Conservation (phyloP, 2,113 vertebrate genomes). For the Ellobius talpinus region DNA sequence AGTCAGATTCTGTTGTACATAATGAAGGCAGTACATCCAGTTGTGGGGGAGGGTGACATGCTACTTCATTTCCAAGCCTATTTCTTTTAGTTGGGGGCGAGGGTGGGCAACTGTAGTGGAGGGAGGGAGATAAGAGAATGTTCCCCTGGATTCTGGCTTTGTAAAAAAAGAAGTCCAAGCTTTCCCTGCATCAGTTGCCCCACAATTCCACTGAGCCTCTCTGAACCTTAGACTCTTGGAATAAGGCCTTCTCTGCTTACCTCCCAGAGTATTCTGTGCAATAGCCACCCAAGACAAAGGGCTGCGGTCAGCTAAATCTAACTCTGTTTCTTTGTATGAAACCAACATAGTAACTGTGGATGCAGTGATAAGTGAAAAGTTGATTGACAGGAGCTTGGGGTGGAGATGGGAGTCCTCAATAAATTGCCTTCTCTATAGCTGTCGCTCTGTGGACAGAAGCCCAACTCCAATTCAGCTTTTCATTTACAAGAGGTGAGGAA, state of each 20-base stretch:
- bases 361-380: not conserved
- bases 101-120: rapidly evolving
- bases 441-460: not conserved
- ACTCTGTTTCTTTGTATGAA: not conserved
- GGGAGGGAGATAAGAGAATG: not conserved
- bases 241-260: not conserved
- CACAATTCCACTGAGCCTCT: not conserved
- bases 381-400: not conserved
- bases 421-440: not conserved
- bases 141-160: not conserved
- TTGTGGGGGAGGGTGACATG: not conserved
- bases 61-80: not conserved
- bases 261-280: not conserved
- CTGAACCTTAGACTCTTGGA: not conserved
- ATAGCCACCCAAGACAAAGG: not conserved
- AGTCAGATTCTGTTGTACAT: not conserved
- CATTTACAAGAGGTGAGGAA: rapidly evolving
- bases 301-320: not conserved
- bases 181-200: not conserved
- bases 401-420: not conserved
- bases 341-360: not conserved
- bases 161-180: not conserved
- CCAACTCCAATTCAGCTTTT: not conserved
- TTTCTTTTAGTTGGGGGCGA: not conserved
- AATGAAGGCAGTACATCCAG: not conserved